phyloP scores from a whole-genome alignment of 2,113 vertebrate genomes.

The Halichoerus grypus region DNA sequence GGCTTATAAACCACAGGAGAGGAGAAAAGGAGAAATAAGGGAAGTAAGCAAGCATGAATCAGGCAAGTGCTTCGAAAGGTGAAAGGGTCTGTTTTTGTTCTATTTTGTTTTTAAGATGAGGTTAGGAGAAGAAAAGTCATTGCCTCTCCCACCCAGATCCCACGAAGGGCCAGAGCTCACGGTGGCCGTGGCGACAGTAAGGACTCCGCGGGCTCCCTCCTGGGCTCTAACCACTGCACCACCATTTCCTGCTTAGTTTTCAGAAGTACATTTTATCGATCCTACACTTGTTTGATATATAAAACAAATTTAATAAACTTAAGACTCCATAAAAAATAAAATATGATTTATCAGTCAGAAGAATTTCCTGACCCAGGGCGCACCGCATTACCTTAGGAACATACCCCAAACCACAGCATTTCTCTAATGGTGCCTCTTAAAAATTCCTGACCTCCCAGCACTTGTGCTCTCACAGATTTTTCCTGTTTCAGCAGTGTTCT shows the following conservation, averaged over 20 bases:
- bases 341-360: slow-evolving; percentile 87
- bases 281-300: slow-evolving; percentile 65
- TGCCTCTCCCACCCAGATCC: background rate
- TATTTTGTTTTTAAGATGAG: slow-evolving; percentile 18
- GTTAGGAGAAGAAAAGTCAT: slow-evolving; percentile 34
- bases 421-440: slow-evolving; percentile 85
- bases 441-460: slow-evolving; percentile 86
- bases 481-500: slow-evolving; percentile 54
- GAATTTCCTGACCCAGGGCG: slow-evolving; percentile 81
- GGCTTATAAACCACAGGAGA: background rate
- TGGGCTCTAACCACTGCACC: background rate
- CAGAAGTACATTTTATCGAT: slow-evolving; percentile 62
- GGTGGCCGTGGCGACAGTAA: background rate
- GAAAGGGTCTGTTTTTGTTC: background rate
- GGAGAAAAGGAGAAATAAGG: background rate
- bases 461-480: slow-evolving; percentile 78
- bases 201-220: background rate
- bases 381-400: slow-evolving; percentile 66
- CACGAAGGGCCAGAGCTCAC: background rate
- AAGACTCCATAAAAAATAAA: slow-evolving; percentile 79
- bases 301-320: slow-evolving; percentile 81
- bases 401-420: slow-evolving; percentile 83
- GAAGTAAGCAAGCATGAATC: background rate
- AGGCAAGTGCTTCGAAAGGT: background rate
- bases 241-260: slow-evolving; percentile 49